Conservation (phyloP, 2,888 invertebrate species). For the Pristionchus arcanus region DNA sequence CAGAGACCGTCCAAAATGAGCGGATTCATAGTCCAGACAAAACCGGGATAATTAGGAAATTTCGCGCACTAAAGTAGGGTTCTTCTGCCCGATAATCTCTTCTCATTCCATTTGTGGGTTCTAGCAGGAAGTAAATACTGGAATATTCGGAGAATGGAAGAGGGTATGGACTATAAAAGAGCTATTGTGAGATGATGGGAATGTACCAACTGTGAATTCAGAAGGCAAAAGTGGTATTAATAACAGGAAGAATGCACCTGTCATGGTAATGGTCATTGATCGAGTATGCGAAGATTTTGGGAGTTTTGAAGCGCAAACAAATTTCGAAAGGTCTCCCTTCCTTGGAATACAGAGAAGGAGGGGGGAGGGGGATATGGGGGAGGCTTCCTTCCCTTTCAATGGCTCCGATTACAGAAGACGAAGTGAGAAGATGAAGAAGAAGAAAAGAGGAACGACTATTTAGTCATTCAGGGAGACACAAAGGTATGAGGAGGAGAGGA, state of each 20-base stretch:
- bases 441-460: slow-evolving; percentile 28
- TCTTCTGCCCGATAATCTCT: background rate
- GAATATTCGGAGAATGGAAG: slow-evolving; percentile 32
- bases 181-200: background rate
- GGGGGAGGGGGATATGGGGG: background rate
- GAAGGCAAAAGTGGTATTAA: background rate
- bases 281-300: background rate
- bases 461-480: slow-evolving; percentile 38
- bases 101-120: background rate
- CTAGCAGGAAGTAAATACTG: slow-evolving; percentile 14
- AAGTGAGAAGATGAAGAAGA: slow-evolving; percentile 43
- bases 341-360: background rate
- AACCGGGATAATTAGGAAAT: background rate
- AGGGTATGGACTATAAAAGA: background rate
- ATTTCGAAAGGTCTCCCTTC: background rate
- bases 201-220: background rate
- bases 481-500: background rate
- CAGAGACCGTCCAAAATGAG: background rate
- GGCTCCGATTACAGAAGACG: slow-evolving; percentile 32
- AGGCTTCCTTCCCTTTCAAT: slow-evolving; percentile 12
- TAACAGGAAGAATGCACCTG: background rate
- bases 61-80: background rate
- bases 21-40: background rate
- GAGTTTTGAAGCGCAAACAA: background rate
- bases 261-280: background rate